Conservation (phyloP, 2,113 vertebrate species). For the Hyaena hyaena region DNA sequence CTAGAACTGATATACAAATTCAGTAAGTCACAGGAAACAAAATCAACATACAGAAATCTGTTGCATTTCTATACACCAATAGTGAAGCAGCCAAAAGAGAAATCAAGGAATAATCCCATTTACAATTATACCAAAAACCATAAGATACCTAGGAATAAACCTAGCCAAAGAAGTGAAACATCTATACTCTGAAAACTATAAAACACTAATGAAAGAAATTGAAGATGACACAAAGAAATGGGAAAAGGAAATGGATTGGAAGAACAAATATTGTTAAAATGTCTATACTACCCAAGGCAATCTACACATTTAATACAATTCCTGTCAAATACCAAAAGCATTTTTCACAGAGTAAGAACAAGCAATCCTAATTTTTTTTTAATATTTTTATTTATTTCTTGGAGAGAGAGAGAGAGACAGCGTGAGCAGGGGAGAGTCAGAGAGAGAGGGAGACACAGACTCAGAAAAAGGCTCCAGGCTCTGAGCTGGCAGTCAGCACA, state of each 20-base stretch:
- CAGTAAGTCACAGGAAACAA: background rate
- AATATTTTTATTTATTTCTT: too few species aligned
- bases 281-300: background rate
- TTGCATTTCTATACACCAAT: background rate
- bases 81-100: background rate
- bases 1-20: background rate
- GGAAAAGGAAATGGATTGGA: background rate
- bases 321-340: background rate
- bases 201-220: background rate
- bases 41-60: background rate
- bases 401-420: too few species aligned
- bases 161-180: background rate
- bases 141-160: background rate
- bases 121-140: background rate
- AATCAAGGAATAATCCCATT: background rate
- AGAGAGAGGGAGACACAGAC: too few species aligned
- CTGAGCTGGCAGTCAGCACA: too few species aligned
- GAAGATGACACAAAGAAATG: background rate
- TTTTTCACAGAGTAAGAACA: background rate
- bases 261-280: background rate
- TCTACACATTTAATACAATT: background rate
- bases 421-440: too few species aligned
- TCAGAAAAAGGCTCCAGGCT: too few species aligned
- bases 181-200: background rate
- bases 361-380: background rate